Base-by-base conservation (phyloP, 2,113 vertebrate genomes). In the Sisor rabdophorus region DNA sequence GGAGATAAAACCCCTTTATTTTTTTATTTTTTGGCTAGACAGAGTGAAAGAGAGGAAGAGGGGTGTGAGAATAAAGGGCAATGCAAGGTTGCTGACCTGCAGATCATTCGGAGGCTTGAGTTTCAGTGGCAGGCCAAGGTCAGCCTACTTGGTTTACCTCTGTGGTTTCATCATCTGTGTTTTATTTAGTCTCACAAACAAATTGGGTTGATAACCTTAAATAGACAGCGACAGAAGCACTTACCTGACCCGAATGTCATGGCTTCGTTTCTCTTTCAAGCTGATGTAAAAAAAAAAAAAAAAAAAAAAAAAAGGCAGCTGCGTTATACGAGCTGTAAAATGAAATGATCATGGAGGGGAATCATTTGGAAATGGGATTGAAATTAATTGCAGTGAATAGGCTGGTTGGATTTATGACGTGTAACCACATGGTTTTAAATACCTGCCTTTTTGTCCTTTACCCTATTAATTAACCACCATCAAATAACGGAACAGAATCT, bases 171-270 rank as follows among this genome's bases (percentile, higher is more conserved):
- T 84, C 83, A 87, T 87, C 79, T 83, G 84, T 82, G 69, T 82
- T 84, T 87, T 83, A 85, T 83, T 87, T 83, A 75, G 82, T 82
- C 80, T 82, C 76, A 78, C 73, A 83, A 84, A 86, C 79, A 85
- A 80, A 82, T 80, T 63, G 26, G 68, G 54, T 36, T 73, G 75
- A 77, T 71, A 70, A 65, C 80, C 77, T 82, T 81, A 81, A 85
- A 86, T 80, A 84, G 74, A 81, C 77, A 79, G 71, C 54, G 76
- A 79, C 77, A 75, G 67, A 61, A 59, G 63, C 0, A 64, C 22
- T 72, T 63, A 84, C 50, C 76, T 61, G 67, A 54, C 63, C 69
- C 73, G 76, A 79, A 81, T 77, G 75, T 71, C 70, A 69, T 47
- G 19, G 71, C 69, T 82, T 76, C 48, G 40, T 83, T 76, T 79